phyloP scores from a whole-genome alignment of 2,113 vertebrate species.

The Burhinus oedicnemus region DNA sequence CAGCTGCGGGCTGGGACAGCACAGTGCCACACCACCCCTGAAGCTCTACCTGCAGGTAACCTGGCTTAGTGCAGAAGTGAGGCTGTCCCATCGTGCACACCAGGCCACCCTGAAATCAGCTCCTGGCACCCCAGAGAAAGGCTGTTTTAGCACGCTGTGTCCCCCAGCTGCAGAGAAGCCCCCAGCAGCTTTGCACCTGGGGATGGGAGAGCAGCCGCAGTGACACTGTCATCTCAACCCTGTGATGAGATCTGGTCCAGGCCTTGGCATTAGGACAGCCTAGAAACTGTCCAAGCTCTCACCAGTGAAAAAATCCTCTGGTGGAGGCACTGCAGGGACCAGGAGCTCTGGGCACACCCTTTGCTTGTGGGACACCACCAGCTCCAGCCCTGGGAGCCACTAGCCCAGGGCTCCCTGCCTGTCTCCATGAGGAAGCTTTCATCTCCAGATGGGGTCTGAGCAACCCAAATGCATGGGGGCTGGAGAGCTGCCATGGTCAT shows the following conservation, averaged over 20 bases:
- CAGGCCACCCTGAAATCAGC: not conserved
- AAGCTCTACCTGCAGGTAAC: not conserved
- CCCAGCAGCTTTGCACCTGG: not conserved
- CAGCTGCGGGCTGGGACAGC: not conserved
- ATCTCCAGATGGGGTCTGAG: not conserved
- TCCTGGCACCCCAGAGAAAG: not conserved
- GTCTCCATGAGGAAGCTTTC: not conserved
- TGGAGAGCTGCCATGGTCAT: not conserved
- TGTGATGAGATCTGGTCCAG: not conserved
- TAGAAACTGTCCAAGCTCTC: not conserved
- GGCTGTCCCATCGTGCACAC: fast-evolving
- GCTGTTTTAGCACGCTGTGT: fast-evolving
- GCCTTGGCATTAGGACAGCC: not conserved
- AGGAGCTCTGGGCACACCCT: not conserved
- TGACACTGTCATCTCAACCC: not conserved
- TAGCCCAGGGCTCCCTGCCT: not conserved
- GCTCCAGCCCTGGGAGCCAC: not conserved
- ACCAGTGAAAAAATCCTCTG: not conserved
- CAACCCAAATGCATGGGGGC: fast-evolving
- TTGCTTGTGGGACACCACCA: not conserved
- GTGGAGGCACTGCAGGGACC: not conserved
- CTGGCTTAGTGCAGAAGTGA: not conserved
- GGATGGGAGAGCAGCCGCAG: not conserved
- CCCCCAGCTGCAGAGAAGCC: not conserved
- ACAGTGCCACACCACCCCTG: not conserved